These are phyloP conservation scores for Neosalanx taihuensis DNA, from an alignment of 2,797 vertebrate genomes.

Conservation along the genomic window DNA sequence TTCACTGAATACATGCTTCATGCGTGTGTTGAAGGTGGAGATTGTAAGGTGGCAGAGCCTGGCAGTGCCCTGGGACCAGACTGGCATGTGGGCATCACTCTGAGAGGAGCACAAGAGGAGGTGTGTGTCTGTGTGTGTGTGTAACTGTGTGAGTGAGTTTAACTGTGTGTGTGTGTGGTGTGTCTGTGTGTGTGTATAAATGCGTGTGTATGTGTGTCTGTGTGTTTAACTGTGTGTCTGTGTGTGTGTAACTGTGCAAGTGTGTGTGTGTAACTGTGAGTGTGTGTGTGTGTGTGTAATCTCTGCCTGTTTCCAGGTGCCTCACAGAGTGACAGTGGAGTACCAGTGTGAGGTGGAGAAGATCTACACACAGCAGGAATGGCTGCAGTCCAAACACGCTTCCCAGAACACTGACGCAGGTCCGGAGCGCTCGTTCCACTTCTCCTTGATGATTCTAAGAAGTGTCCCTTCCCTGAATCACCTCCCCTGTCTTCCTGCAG, in stretches of 20 bases:
- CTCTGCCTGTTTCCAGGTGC: constrained; percentile 65
- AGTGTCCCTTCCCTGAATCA: not conserved
- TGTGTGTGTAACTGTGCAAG: no score
- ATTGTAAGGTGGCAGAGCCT: constrained; percentile 42
- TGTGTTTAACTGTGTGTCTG: not conserved
- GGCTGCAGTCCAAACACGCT: constrained; percentile 58
- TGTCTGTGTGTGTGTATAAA: no score
- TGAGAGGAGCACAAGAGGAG: constrained; percentile 79
- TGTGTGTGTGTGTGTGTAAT: not conserved
- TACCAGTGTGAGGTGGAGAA: constrained; percentile 83
- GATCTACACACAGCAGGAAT: constrained; percentile 79
- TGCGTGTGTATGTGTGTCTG: not conserved
- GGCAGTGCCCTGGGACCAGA: constrained; percentile 95
- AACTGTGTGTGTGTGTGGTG: no score
- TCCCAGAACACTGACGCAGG: constrained; percentile 54
- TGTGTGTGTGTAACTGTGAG: not conserved
- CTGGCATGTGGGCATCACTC: constrained; percentile 87
- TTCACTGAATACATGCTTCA: not conserved
- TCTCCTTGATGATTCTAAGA: no score
- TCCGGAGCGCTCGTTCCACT: constrained; percentile 40
- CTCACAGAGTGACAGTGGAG: constrained; percentile 83
- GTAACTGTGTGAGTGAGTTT: not conserved
- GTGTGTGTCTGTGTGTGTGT: constrained; percentile 50
- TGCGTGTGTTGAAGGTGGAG: constrained; percentile 27
- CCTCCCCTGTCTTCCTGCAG: constrained; percentile 50